A percentile compares a stretch with the other conserved stretches of the same genome.
These are phyloP conservation scores for Notocelia uddmanniana DNA, from an alignment of 2,888 invertebrate species.

Conservation along the genomic window DNA sequence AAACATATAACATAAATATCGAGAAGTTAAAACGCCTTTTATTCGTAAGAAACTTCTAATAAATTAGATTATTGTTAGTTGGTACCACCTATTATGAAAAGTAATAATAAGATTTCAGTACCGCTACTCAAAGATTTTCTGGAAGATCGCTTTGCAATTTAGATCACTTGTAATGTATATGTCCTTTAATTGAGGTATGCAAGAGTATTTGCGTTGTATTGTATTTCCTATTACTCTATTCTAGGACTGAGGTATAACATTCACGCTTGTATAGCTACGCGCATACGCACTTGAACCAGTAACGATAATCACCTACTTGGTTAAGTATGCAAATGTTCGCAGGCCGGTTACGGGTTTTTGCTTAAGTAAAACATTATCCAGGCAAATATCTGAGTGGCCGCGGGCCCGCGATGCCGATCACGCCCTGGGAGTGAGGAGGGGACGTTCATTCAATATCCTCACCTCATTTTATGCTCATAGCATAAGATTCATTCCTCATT, in stretches of 20 bases:
- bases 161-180: too few species aligned
- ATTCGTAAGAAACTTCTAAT: too few species aligned
- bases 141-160: too few species aligned
- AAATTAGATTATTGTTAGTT: too few species aligned
- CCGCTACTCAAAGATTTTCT: too few species aligned
- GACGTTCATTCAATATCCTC: neutral
- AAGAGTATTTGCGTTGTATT: too few species aligned
- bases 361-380: conserved; percentile 62
- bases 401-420: conserved; percentile 52
- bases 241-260: neutral
- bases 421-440: neutral
- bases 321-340: conserved; percentile 61
- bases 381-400: conserved; percentile 60
- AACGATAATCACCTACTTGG: conserved; percentile 57
- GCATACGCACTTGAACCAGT: neutral
- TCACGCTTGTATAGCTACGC: neutral
- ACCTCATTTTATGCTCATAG: neutral
- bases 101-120: too few species aligned
- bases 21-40: too few species aligned
- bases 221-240: neutral
- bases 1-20: too few species aligned
- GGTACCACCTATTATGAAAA: too few species aligned
- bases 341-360: conserved; percentile 60
- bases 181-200: too few species aligned
- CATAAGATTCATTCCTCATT: neutral